Base-by-base conservation (phyloP, 2,888 invertebrate genomes). In the Heterodera filipjevi region DNA sequence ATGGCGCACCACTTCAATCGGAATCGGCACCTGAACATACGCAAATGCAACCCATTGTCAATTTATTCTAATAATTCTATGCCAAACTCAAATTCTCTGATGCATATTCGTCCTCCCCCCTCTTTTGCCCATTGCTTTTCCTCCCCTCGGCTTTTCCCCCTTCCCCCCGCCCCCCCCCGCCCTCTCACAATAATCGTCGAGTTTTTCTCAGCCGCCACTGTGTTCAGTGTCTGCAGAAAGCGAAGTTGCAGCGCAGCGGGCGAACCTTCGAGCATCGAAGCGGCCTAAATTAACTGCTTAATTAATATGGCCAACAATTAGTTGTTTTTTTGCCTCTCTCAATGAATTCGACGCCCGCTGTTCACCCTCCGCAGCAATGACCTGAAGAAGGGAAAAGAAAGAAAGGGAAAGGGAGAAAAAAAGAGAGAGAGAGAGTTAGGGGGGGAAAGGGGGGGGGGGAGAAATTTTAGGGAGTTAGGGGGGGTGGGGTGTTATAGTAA, bases 331-430 rank as follows among this genome's bases (percentile, higher is more conserved):
- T 59, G 27, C 59, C 59, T 95, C 94, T 33, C 70, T 53, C 44
- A 80, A 77, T 6, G 96, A 96, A 64, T 95, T 91, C 16, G 96
- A 95, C 2, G 97, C 96, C 71, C 85, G 85, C 77, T 87, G 86
- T 90, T 98, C 97, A 46, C 97, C 97, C 90, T 97, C 96, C 12
- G 96, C 96, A 0, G 96, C 95, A 84, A 96, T 96, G 1, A 96
- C 77, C 80, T 82, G 49, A 27, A n/a, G 32, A 16, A 72, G 33
- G 59, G 49, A 32, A 14, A 73, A 6, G 33, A 19, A 14, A n/a
- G 14, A n/a, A 3, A 77, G 22, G 44, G 32, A 44, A 66, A n/a
- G 49, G 27, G 5, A 64, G 12, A 35, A 12, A 39, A 12, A 39
- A 12, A 39, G 39, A 39, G 39, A 39, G 39, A 39, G 39, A 39